Evolutionary conservation across 2,888 invertebrate species (phyloP).

Genomic region (Cyaniris semiargus): DNA sequence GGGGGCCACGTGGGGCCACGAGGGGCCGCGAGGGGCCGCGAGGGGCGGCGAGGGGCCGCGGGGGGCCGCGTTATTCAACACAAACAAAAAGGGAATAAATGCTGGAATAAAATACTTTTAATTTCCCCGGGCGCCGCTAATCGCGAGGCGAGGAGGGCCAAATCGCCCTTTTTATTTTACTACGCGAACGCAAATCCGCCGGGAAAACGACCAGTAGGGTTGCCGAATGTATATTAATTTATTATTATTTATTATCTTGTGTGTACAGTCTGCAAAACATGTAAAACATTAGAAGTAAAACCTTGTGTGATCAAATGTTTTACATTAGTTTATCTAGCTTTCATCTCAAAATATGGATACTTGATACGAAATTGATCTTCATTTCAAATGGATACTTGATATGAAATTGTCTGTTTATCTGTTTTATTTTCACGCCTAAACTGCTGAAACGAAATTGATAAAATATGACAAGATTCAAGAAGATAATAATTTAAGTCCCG

Average conservation of each 20-base stretch:
- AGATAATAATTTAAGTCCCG: no score
- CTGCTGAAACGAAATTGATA: no score
- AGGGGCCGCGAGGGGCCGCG: conserved; percentile 47
- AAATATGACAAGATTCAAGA: no score
- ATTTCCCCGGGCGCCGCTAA: conserved; percentile 79
- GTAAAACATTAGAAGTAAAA: not conserved
- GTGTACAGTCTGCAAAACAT: not conserved
- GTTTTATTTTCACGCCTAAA: no score
- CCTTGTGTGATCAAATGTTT: not conserved
- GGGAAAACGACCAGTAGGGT: conserved; percentile 62
- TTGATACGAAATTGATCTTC: no score
- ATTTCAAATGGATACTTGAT: no score
- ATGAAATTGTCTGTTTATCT: no score
- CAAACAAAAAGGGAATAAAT: conserved; percentile 77
- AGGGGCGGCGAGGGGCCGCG: conserved; percentile 44
- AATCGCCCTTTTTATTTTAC: conserved; percentile 79
- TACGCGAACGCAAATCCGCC: conserved; percentile 77
- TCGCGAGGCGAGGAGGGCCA: conserved; percentile 74
- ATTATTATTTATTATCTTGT: not conserved
- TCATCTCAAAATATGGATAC: no score
- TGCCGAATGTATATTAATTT: not conserved
- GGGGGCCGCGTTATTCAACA: conserved; percentile 64
- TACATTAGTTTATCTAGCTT: no score
- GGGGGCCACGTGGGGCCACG: conserved; percentile 35
- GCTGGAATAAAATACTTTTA: conserved; percentile 78